These are phyloP conservation scores for Lacanobia oleracea DNA, from an alignment of 2,888 invertebrate genomes.

Conservation along the genomic window DNA sequence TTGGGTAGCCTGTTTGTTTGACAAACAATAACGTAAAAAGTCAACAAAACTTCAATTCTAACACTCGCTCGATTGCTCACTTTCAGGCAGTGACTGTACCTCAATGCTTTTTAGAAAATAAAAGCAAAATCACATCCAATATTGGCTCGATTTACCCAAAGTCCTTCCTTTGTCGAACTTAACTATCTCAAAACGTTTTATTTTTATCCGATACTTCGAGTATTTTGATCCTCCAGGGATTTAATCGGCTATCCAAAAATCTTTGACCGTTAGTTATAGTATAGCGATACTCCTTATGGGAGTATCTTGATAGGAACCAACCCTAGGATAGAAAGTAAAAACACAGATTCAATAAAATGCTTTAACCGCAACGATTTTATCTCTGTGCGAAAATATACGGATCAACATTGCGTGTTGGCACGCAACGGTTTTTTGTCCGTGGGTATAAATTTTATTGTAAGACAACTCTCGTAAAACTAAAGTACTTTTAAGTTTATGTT, in stretches of 20 bases:
- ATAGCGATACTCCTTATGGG: slow-evolving; percentile 6
- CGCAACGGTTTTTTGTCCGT: slow-evolving; percentile 20
- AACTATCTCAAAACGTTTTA: slow-evolving; percentile 32
- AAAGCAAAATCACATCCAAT: slow-evolving; percentile 34
- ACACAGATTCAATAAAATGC: slow-evolving; percentile 63
- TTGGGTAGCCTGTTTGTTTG: neutral
- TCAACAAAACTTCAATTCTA: neutral
- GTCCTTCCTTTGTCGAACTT: slow-evolving; percentile 6
- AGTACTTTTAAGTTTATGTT: slow-evolving; percentile 45
- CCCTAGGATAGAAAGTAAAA: slow-evolving; percentile 9
- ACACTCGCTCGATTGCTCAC: neutral
- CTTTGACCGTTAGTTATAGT: slow-evolving; percentile 4
- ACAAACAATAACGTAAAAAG: neutral
- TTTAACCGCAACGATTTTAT: slow-evolving; percentile 57
- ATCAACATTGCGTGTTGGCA: slow-evolving; percentile 24
- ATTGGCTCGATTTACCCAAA: slow-evolving; percentile 17
- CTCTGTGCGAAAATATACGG: slow-evolving; percentile 50
- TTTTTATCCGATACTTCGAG: slow-evolving; percentile 8
- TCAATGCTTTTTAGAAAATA: slow-evolving; percentile 25
- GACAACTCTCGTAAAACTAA: slow-evolving; percentile 47
- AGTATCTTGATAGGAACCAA: slow-evolving; percentile 7
- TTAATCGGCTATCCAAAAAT: slow-evolving; percentile 33
- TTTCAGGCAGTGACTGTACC: neutral
- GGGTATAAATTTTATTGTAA: slow-evolving; percentile 38
- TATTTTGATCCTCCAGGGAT: slow-evolving; percentile 9